Conservation (phyloP, 1,140 invertebrate genomes). For the roundworm (Caenorhabditis elegans) region WBcel235 BX284603.4:9294501-9295000, state of each 20-base stretch:
- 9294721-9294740: background rate
- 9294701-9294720: background rate
- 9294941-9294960: slow-evolving; percentile 34
- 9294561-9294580: too few species aligned
- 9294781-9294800: slow-evolving; percentile 29
- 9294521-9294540: too few species aligned
- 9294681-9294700: slow-evolving; percentile 12
- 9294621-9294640: slow-evolving; percentile 18
- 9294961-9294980: background rate
- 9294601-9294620: slow-evolving; percentile 28
- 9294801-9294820: background rate
- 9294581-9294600: too few species aligned
- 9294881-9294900: slow-evolving; percentile 44
- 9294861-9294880: slow-evolving; percentile 45
- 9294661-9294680: slow-evolving; percentile 5
- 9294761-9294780: background rate
- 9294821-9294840: slow-evolving; percentile 12
- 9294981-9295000: slow-evolving; percentile 22
- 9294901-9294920: slow-evolving; percentile 20
- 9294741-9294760: slow-evolving; percentile 28
- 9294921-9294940: slow-evolving; percentile 44
- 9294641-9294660: slow-evolving; percentile 15
- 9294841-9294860: background rate
- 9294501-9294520: too few species aligned
- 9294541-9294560: too few species aligned